A percentile compares a stretch with the other conserved stretches of the same genome.
These are phyloP conservation scores for Thelaira solivaga DNA, from an alignment of 2,888 invertebrate species.

Conservation along the genomic window DNA sequence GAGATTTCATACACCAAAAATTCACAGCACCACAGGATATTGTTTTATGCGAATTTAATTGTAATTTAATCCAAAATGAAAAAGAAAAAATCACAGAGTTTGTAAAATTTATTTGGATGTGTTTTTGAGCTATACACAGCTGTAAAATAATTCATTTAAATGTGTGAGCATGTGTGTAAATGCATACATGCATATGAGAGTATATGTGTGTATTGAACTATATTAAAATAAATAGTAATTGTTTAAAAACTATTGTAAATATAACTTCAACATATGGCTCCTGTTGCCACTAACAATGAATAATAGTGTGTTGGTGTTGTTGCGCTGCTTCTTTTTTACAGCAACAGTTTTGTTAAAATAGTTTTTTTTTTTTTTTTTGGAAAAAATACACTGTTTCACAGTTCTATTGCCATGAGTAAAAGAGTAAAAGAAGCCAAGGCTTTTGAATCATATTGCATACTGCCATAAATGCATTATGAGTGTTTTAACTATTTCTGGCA, in stretches of 20 bases:
- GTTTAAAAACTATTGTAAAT: conserved; percentile 24
- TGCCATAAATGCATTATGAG: no score
- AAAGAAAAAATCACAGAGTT: conserved; percentile 38
- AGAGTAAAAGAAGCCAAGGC: not conserved
- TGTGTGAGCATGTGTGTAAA: not conserved
- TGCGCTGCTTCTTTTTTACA: not conserved
- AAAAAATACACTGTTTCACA: no score
- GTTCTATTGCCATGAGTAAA: no score
- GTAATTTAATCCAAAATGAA: conserved; percentile 69
- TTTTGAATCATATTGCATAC: conserved; percentile 15
- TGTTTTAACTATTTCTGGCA: conserved; percentile 23
- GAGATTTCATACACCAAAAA: conserved; percentile 27
- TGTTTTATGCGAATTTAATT: conserved; percentile 73
- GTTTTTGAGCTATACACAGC: not conserved
- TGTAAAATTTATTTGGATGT: not conserved
- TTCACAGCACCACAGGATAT: conserved; percentile 70
- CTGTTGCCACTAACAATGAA: not conserved
- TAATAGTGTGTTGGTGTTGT: not conserved
- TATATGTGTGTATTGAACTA: conserved; percentile 14
- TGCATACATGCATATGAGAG: not conserved
- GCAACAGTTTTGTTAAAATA: conserved; percentile 13
- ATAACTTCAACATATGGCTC: conserved; percentile 23
- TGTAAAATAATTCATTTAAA: not conserved
- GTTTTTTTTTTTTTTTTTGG: not conserved
- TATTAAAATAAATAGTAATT: conserved; percentile 39